Percentiles rank a stretch among this genome's conserved stretches.
Evolutionary conservation across 2,113 vertebrate species (phyloP).

Genomic region (Bufo gargarizans): DNA sequence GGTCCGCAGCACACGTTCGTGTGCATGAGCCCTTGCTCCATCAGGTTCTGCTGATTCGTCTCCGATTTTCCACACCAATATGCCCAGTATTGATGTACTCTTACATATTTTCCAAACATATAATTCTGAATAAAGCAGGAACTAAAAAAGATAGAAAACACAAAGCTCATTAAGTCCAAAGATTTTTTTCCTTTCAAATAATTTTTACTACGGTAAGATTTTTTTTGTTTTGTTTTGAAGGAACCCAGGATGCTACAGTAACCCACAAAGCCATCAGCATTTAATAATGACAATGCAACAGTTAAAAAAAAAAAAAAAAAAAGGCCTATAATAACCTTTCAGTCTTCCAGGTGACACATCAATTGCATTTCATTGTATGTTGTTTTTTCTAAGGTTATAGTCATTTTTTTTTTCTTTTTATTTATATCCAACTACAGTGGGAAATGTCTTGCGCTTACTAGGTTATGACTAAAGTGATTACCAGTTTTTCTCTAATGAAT

Average conservation of each 20-base stretch:
- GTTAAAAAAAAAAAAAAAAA: conserved; percentile 5
- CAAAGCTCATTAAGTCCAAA: conserved; percentile 19
- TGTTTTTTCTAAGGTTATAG: conserved; percentile 27
- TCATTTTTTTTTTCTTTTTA: conserved; percentile 32
- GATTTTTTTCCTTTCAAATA: conserved; percentile 29
- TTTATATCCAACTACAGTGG: conserved; percentile 45
- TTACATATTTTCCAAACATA: neutral
- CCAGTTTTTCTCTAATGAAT: conserved; percentile 30
- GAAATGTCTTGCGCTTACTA: conserved; percentile 46
- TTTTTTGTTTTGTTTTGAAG: conserved; percentile 42
- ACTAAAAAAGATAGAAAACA: neutral
- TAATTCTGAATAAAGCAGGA: neutral
- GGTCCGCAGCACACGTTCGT: no score
- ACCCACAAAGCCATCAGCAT: conserved; percentile 52
- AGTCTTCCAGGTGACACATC: conserved; percentile 33
- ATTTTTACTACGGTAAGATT: conserved; percentile 55
- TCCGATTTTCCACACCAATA: no score
- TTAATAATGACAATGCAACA: conserved; percentile 52
- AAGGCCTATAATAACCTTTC: conserved; percentile 22
- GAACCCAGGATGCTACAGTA: conserved; percentile 50
- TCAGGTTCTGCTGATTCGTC: no score
- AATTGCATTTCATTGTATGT: conserved; percentile 24
- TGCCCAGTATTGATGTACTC: no score
- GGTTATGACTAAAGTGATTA: conserved; percentile 43
- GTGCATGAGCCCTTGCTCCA: no score